A percentile compares a stretch with the other conserved stretches of the same genome.
Conservation (phyloP, 2,797 vertebrate genomes). For the Poecile montanus region DNA sequence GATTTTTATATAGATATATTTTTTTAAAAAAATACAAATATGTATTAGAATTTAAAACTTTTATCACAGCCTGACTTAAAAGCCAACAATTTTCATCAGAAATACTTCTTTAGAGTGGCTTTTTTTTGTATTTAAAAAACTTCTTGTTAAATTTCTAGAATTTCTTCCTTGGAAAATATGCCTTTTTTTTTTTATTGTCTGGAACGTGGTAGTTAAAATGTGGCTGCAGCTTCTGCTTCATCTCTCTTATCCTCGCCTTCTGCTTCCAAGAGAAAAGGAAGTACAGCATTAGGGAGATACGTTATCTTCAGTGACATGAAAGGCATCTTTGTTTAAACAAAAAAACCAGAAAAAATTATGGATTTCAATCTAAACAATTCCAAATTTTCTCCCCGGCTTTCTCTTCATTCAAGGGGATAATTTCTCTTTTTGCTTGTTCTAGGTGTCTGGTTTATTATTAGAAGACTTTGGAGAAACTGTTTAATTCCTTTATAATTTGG, state of each 20-base stretch:
- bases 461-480: background rate
- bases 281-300: background rate
- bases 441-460: background rate
- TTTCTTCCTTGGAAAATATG: background rate
- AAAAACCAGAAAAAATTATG: background rate
- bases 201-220: background rate
- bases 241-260: background rate
- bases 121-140: background rate
- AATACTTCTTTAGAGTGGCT: background rate
- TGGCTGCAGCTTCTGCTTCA: background rate
- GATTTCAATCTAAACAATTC: background rate
- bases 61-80: background rate
- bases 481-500: background rate
- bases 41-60: background rate
- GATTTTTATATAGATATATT: background rate
- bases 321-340: background rate
- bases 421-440: background rate
- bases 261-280: slow-evolving; percentile 4
- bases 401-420: background rate
- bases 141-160: background rate
- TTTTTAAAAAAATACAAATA: background rate
- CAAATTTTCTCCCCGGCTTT: background rate
- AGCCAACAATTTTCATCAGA: background rate
- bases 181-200: background rate
- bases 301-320: background rate